A percentile compares a stretch with the other conserved stretches of the same genome.
phyloP scores from a whole-genome alignment of 2,113 vertebrate genomes.

The Periophthalmus modestus region DNA sequence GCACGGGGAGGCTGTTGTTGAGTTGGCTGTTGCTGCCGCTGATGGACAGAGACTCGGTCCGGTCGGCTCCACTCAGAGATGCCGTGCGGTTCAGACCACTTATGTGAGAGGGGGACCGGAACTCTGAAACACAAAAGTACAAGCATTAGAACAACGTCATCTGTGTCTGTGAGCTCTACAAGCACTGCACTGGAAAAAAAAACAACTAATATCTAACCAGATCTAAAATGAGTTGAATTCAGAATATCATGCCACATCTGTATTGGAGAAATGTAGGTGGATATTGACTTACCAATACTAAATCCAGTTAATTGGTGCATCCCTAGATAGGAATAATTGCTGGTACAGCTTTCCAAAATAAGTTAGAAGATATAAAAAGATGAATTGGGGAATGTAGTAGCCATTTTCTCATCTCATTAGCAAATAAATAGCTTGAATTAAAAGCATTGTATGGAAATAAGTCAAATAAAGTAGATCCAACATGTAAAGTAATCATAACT shows the following conservation, averaged over 20 bases:
- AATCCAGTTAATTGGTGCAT: no score
- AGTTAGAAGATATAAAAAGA: no score
- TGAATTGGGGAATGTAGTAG: no score
- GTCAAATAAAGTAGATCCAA: neutral
- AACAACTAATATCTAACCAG: no score
- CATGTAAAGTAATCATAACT: neutral
- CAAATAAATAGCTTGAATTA: no score
- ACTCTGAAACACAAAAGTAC: constrained; percentile 71
- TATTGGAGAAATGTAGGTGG: no score
- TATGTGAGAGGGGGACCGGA: constrained; percentile 84
- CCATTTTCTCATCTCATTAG: no score
- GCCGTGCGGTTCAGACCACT: constrained; percentile 85
- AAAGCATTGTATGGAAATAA: no score
- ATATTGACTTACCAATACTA: no score
- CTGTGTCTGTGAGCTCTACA: neutral
- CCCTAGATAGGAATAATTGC: no score
- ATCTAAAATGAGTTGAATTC: neutral
- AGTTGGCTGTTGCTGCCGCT: constrained; percentile 86
- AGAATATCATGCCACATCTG: neutral
- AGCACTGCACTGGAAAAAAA: no score
- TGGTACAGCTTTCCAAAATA: no score
- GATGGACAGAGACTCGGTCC: constrained; percentile 74
- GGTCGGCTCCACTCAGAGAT: constrained; percentile 84
- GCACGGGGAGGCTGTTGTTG: constrained; percentile 53
- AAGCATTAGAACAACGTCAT: neutral